Percentiles rank a stretch among this genome's conserved stretches.
These are phyloP conservation scores for Samia ricini DNA, from an alignment of 1,140 invertebrate species.

Conservation along the genomic window DNA sequence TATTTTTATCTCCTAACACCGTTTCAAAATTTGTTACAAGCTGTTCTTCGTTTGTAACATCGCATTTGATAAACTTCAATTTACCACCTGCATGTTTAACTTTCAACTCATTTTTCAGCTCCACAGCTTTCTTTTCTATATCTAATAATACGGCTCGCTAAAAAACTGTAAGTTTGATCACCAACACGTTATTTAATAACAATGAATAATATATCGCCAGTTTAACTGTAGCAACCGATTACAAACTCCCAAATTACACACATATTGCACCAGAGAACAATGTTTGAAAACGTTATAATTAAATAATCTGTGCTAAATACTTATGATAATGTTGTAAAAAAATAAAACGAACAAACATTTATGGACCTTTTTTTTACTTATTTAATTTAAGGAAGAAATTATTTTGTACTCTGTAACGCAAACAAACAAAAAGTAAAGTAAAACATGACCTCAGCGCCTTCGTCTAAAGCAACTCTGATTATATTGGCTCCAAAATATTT, in stretches of 20 bases:
- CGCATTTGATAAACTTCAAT: slow-evolving; percentile 75
- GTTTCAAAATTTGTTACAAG: slow-evolving; percentile 14
- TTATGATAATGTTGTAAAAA: no score
- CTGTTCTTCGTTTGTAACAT: slow-evolving; percentile 34
- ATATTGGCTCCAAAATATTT: slow-evolving; percentile 41
- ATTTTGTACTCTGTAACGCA: background rate
- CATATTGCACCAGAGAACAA: no score
- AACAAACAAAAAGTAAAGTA: background rate
- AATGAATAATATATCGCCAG: no score
- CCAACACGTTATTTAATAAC: no score
- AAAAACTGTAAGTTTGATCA: slow-evolving; percentile 15
- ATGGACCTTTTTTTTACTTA: no score
- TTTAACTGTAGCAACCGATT: no score
- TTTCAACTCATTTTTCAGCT: slow-evolving; percentile 36
- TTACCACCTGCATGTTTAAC: slow-evolving; percentile 33
- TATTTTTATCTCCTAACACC: slow-evolving; percentile 44
- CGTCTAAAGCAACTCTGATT: slow-evolving; percentile 25
- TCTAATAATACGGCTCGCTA: slow-evolving; percentile 49
- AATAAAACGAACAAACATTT: no score
- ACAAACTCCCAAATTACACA: no score
- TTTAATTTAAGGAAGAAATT: background rate
- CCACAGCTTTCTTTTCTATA: slow-evolving; percentile 28
- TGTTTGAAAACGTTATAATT: no score
- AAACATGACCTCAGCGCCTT: slow-evolving; percentile 37
- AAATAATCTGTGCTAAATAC: no score